Evolutionary conservation across 2,797 vertebrate species (phyloP).

Genomic region (Characodon lateralis): DNA sequence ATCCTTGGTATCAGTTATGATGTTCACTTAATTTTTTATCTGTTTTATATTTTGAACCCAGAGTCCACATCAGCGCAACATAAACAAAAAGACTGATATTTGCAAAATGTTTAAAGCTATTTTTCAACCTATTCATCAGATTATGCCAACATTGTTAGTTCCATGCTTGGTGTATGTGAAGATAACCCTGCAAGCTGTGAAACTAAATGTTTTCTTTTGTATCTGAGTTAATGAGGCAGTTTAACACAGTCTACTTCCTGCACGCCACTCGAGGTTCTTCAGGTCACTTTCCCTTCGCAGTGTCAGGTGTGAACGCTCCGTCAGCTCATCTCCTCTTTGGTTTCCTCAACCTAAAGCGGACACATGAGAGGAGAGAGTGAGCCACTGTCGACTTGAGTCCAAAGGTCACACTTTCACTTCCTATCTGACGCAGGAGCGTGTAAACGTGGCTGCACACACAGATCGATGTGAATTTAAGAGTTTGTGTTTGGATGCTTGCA

Average conservation of each 20-base stretch:
- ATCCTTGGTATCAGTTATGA: not conserved
- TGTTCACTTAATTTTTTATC: not conserved
- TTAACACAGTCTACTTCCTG: conserved; percentile 43
- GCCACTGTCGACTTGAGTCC: conserved; percentile 7
- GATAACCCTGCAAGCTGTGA: not conserved
- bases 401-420: conserved; percentile 57
- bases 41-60: not conserved
- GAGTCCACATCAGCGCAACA: not conserved
- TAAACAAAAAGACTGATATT: not conserved
- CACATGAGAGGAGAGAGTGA: conserved; percentile 59
- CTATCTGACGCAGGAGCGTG: conserved; percentile 24
- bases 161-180: not conserved
- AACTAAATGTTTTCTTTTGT: not conserved
- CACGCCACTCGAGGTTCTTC: conserved; percentile 9
- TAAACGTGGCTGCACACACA: not conserved
- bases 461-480: not conserved
- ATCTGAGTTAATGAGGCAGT: not conserved
- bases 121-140: not conserved
- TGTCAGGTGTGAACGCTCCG: conserved; percentile 2
- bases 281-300: conserved; percentile 21
- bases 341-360: conserved; percentile 55
- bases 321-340: conserved; percentile 39
- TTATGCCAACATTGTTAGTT: not conserved
- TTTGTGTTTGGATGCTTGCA: not conserved
- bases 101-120: not conserved